Base-by-base conservation (phyloP, 2,797 vertebrate species). In the Anableps anableps region DNA sequence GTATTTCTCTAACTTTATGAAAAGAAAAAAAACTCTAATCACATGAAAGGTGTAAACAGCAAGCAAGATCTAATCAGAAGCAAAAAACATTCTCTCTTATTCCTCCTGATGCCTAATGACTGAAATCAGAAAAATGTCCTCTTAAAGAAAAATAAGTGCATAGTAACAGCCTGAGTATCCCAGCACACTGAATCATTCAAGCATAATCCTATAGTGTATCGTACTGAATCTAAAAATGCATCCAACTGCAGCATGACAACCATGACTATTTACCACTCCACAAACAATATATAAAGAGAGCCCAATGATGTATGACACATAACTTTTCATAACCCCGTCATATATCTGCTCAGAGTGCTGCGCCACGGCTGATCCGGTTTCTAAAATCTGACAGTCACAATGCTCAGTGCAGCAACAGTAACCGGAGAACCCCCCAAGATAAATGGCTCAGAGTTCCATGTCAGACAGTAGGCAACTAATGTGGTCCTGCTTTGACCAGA, bases 371-470 rank as follows among this genome's bases (percentile, higher is more conserved):
- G 83, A 83, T 82, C 45, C n/a, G 0, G 16, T 64, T 87, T 80
- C 80, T 86, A 74, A 82, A 86, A 82, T 87, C 76, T 78, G 85
- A 89, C 80, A 89, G 78, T 88, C 81, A 62, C 43, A 85, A 75
- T 74, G 79, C 76, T 74, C 55, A 45, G 41, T 77, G 45, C 29
- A 81, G 81, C 82, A 76, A 76, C 80, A 83, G 75, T 23, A 80
- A 80, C 82, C 81, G 79, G 82, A 86, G 75, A 85, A 83, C 82
- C 83, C 83, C 82, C 81, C 11, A 66, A 85, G 74, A 89, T 84
- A 90, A 91, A 91, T 76, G 84, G 77, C 79, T 81, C 86, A 41
- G 73, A 80, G 89, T 88, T 87, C 43, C 74, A 78, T 60, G 79
- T 85, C 80, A 51, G 78, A 21, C 77, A 76, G 82, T 79, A 84